Conservation (phyloP, 1,140 invertebrate genomes). For the Odontomachus brunneus region DNA sequence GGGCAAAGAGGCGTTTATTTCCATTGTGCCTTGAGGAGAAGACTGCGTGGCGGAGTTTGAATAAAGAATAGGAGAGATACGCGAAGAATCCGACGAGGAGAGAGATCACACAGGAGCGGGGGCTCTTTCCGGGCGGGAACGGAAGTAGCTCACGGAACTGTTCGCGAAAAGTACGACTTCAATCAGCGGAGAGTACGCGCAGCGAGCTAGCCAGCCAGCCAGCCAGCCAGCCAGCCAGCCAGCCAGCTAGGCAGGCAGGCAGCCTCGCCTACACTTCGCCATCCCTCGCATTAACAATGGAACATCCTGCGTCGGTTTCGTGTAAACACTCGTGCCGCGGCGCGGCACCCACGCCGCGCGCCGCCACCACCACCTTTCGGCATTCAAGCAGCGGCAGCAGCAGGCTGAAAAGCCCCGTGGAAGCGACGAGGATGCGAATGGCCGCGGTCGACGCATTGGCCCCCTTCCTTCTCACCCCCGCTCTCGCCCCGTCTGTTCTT, state of each 20-base stretch:
- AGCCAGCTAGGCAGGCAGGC: too few species aligned
- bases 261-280: background rate
- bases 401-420: constrained; percentile 44
- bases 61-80: background rate
- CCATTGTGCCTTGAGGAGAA: background rate
- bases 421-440: constrained; percentile 53
- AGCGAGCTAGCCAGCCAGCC: too few species aligned
- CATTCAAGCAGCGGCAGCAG: constrained; percentile 27
- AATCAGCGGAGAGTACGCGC: constrained; percentile 31
- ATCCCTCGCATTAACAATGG: constrained; percentile 60
- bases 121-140: background rate
- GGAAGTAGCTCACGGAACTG: constrained; percentile 20
- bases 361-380: constrained; percentile 23
- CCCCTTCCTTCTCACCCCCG: background rate
- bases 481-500: constrained; percentile 64
- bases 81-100: background rate
- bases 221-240: too few species aligned
- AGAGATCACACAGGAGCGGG: background rate
- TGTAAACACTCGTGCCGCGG: constrained; percentile 57
- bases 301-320: constrained; percentile 55
- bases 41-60: background rate
- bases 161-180: constrained; percentile 51
- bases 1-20: background rate
- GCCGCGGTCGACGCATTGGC: constrained; percentile 6
- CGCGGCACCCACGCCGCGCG: too few species aligned